Evolutionary conservation across 2,797 vertebrate genomes (phyloP), one percentile per base, ranked within the genome.

Genomic region (Macropodus opercularis): DNA sequence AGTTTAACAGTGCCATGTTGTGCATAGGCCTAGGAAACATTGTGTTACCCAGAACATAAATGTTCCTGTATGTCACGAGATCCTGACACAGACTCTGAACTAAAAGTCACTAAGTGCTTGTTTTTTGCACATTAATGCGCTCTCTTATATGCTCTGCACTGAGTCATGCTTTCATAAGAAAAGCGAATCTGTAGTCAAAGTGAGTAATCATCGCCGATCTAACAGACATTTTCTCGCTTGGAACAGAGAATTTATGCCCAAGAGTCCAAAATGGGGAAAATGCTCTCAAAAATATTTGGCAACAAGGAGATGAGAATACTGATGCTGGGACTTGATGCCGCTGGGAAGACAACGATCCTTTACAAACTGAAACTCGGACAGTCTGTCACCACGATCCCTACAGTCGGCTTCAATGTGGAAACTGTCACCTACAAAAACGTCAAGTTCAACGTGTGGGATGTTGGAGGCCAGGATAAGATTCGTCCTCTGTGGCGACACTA

Each of bases 231-330:
- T 80, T 86, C 69, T 75, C 58, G 31, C 40, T 77, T 62, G 70
- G 51, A 76, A 52, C 72, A 69, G 75, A 75, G 67, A 89, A 92
- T 93, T 90, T 94, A 93, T 93, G 92, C 90, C 82, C 85, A 78
- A 83, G 59, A 87, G 85, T 86, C 83, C 84, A 94, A 91, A 86
- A 99, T 99, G 98, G 98, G 98, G 90, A 99, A 99, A 90, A 92
- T 98, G 93, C 93, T 99, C 49, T 99, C 98, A 64, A 99, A 99
- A 86, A 98, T 99, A 81, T 99, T 99, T 84, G 97, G 97, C 83
- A 99, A 98, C 95, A 99, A 99, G 93, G 98, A 99, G 90, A 99
- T 99, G 98, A 96, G 98, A 93, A 98, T 99, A 95, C 86, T 99
- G 91, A 98, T 99, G 98, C 91, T 99, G 69, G 98, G 98, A 87